phyloP scores from a whole-genome alignment of 2,888 invertebrate species.

The Hemistola chrysoprasaria region DNA sequence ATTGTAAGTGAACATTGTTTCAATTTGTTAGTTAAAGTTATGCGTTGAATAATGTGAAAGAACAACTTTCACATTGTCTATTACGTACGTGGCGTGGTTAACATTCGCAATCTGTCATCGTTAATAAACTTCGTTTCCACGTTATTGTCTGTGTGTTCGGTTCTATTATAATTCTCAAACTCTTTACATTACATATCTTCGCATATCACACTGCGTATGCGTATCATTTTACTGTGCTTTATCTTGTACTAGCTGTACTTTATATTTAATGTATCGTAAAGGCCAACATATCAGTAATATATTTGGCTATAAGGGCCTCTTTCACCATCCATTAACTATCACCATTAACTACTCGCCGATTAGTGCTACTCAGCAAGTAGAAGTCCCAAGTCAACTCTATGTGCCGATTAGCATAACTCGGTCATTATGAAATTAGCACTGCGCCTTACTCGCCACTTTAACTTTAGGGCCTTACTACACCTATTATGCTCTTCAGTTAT shows the following conservation, averaged over 20 bases:
- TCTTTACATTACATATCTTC: constrained; percentile 58
- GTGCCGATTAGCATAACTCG: no score
- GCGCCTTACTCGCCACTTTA: no score
- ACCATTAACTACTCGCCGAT: no score
- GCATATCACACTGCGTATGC: constrained; percentile 64
- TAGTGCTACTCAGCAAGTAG: no score
- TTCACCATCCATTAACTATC: no score
- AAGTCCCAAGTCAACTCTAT: no score
- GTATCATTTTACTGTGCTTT: constrained; percentile 62
- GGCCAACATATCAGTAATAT: constrained; percentile 76
- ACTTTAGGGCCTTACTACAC: no score
- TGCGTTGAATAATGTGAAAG: constrained; percentile 69
- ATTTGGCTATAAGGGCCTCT: constrained; percentile 40
- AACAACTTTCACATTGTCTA: constrained; percentile 49
- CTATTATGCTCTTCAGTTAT: no score
- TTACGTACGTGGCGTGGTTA: constrained; percentile 25
- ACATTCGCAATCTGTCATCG: constrained; percentile 30
- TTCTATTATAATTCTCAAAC: constrained; percentile 13
- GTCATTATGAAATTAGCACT: no score
- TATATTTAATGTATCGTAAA: constrained; percentile 53
- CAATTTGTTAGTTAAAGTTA: constrained; percentile 81
- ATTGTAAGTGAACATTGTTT: constrained; percentile 80
- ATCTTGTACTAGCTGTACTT: constrained; percentile 59
- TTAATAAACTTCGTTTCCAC: constrained; percentile 24
- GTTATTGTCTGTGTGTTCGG: constrained; percentile 17